Conservation (phyloP, 2,113 vertebrate species). For the Axis porcinus region DNA sequence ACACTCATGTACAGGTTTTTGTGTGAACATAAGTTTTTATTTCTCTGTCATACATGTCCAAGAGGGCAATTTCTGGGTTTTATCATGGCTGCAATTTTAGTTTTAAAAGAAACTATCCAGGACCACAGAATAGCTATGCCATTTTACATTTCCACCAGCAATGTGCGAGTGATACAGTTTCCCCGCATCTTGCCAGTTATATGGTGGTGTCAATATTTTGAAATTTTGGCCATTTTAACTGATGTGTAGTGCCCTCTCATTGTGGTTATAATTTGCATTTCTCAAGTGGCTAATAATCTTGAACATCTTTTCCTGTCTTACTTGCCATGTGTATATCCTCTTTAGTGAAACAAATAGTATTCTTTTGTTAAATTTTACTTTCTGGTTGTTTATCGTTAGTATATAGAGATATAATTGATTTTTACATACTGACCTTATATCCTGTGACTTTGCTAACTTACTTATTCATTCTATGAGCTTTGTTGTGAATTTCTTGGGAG, state of each 20-base stretch:
- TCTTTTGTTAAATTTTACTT: not conserved
- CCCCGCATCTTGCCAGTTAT: not conserved
- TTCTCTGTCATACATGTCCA: not conserved
- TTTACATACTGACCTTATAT: not conserved
- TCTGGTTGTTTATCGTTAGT: not conserved
- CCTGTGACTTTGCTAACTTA: not conserved
- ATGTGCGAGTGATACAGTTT: not conserved
- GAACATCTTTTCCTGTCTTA: not conserved
- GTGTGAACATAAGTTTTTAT: not conserved
- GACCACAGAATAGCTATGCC: not conserved
- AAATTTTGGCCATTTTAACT: not conserved
- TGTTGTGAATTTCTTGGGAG: not conserved
- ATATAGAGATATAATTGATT: not conserved
- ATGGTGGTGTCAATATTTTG: not conserved
- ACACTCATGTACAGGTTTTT: not conserved
- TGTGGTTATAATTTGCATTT: not conserved
- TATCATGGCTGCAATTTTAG: not conserved
- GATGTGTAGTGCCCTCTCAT: not conserved
- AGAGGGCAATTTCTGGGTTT: not conserved
- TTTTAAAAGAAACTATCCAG: not conserved
- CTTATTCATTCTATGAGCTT: not conserved
- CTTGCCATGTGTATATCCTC: not conserved
- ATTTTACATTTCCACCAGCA: not conserved
- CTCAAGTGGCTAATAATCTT: not conserved
- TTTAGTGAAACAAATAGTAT: not conserved